Base-by-base conservation (phyloP, 2,797 vertebrate genomes). In the Microchirus variegatus region DNA sequence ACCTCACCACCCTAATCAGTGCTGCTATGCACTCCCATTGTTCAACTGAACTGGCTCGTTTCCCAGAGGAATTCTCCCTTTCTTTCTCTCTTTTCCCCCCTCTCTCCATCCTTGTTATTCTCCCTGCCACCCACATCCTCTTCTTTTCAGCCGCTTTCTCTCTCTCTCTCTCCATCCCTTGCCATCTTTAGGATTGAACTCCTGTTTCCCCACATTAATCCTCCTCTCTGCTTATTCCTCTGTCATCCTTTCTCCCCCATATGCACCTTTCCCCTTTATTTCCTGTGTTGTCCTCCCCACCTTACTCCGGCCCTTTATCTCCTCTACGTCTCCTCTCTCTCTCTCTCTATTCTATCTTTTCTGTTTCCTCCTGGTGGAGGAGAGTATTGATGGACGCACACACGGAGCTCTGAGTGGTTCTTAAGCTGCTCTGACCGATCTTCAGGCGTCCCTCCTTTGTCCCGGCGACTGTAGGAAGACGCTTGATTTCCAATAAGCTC, bases 1-100 rank as follows among this genome's bases (percentile, higher is more conserved):
- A 83, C 88, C 81, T 85, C 77, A 44, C 73, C 79, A 75, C 78
- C 75, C 85, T 85, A 84, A 90, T 90, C 87, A 84, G 81, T 67
- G 46, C 64, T 69, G 81, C 84, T 70, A 58, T 67, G 78, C 77
- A 52, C 86, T 79, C 74, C 84, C 70, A 87, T 89, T 91, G 87
- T 91, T 90, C 82, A 62, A 15, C 65, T 10, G 22, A 80, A 79
- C 86, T 87, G 87, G 89, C 83, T 82, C 53, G 1, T 76, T 65
- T 90, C 87, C 90, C 82, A 9, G 75, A 75, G 80, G 88, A 83
- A 44, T 81, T 69, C 52, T 61, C 50, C 59, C 60, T 52, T 55
- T 64, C 45, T 54, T 56, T 43, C 52, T 41, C 18, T 71, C 61
- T 67, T 46, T 55, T 53, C 73, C 47, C 53, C 50, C 73, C 47